A percentile compares a stretch with the other conserved stretches of the same genome.
Conservation (phyloP, 2,888 invertebrate genomes). For the Drosophila neonasuta region DNA sequence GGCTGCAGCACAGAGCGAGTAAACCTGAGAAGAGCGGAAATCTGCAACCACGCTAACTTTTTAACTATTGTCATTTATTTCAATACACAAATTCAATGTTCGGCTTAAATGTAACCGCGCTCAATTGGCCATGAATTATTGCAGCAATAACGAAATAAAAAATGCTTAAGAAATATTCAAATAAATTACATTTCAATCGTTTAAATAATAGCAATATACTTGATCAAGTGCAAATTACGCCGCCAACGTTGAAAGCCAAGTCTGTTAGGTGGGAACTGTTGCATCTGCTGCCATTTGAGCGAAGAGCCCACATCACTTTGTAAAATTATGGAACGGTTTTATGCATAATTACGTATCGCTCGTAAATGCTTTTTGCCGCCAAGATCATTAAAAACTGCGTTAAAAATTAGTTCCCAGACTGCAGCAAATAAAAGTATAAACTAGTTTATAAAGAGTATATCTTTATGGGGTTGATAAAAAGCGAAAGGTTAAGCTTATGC, state of each 20-base stretch:
- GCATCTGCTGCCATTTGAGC: constrained; percentile 32
- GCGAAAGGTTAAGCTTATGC: not conserved
- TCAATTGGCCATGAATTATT: constrained; percentile 64
- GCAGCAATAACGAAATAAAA: constrained; percentile 24
- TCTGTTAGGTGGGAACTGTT: constrained; percentile 27
- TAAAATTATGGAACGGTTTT: constrained; percentile 25
- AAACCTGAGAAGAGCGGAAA: constrained; percentile 33
- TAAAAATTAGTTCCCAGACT: constrained; percentile 8
- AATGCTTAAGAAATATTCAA: constrained; percentile 13
- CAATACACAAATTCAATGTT: constrained; percentile 12
- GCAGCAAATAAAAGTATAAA: not conserved
- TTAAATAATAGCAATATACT: constrained; percentile 24
- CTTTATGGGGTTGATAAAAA: constrained; percentile 34
- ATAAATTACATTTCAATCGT: constrained; percentile 24
- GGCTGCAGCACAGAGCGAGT: not conserved
- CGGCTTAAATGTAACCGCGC: constrained; percentile 12
- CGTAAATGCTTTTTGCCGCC: constrained; percentile 3
- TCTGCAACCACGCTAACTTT: constrained; percentile 23
- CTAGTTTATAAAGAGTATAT: not conserved
- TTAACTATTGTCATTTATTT: constrained; percentile 36
- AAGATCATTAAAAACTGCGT: constrained; percentile 5
- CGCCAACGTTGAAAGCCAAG: constrained; percentile 54
- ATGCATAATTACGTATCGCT: constrained; percentile 24
- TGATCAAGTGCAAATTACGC: constrained; percentile 41
- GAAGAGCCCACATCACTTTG: constrained; percentile 40